Evolutionary conservation across 2,888 invertebrate species (phyloP).

Genomic region (Conops quadrifasciatus): DNA sequence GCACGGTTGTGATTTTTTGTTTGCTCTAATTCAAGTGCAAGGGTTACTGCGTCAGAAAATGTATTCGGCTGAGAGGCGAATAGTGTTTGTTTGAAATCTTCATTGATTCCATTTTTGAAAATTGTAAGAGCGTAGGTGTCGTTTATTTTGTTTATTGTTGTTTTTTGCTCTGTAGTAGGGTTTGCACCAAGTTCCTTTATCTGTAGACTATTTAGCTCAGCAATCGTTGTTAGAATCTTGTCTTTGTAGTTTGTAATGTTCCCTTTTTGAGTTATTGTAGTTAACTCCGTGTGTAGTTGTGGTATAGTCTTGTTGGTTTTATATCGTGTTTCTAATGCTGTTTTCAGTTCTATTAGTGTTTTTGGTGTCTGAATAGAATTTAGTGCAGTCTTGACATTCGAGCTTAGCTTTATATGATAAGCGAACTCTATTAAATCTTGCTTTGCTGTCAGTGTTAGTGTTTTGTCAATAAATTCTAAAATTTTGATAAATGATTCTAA

Average conservation of each 20-base stretch:
- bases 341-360: neutral
- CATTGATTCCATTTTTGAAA: neutral
- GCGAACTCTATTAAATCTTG: no score
- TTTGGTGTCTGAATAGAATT: neutral
- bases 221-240: neutral
- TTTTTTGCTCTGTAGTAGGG: neutral
- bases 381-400: neutral
- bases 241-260: neutral
- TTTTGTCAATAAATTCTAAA: neutral
- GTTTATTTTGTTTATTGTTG: neutral
- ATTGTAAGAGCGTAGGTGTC: neutral
- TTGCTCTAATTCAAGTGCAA: no score
- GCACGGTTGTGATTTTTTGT: no score
- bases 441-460: no score
- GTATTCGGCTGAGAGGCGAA: neutral
- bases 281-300: neutral
- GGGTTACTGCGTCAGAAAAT: neutral
- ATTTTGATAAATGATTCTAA: slow-evolving; percentile 4
- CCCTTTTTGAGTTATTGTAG: neutral
- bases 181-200: neutral
- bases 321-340: neutral
- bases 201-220: neutral
- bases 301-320: neutral
- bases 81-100: neutral
- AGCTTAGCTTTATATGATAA: no score